Evolutionary conservation across 2,797 vertebrate genomes (phyloP), one percentile per base, ranked within the genome.

Genomic region (Strix occidentalis): DNA sequence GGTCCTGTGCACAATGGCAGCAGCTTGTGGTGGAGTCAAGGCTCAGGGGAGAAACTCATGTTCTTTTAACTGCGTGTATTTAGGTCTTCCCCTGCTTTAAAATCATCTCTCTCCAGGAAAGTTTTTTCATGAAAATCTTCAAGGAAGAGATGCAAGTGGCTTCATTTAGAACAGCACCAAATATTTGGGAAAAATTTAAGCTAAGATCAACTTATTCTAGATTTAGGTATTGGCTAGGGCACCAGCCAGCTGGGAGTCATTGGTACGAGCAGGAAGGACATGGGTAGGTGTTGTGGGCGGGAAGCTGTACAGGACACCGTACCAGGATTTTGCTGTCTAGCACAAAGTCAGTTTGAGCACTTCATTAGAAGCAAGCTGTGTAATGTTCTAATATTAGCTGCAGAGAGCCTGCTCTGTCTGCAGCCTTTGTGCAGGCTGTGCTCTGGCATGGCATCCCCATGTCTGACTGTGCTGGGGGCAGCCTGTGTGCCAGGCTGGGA

Each of bases 381-480:
- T 65, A n/a, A 65, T 39, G 53, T 65, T 81, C 82, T 76, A 71
- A 81, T 77, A 65, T 71, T 75, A 75, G 85, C 56, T 69, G 68
- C 74, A 28, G 35, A 46, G 37, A 57, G 61, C 68, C 68, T 31
- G 33, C 41, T 63, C 39, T 16, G 46, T 12, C 65, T 18, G 41
- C 72, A 50, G 66, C 51, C 23, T 51, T 21, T 13, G 31, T 24
- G 65, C 45, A 8, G 20, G 50, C 72, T 39, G 11, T 39, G 57
- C 63, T 45, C 35, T 0, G 0, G 54, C 61, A 37, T 9, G 1
- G 41, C 28, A 12, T 48, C 69, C 26, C 0, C 1, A 1, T 16
- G 39, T 57, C 45, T 19, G n/a, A 28, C 26, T 3, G 43, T 1
- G 3, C 53, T 16, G n/a, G 37, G 50, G 31, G 31, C 64, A 53